Evolutionary conservation across 2,888 invertebrate genomes (phyloP).

Genomic region (Drosophila ustulata): DNA sequence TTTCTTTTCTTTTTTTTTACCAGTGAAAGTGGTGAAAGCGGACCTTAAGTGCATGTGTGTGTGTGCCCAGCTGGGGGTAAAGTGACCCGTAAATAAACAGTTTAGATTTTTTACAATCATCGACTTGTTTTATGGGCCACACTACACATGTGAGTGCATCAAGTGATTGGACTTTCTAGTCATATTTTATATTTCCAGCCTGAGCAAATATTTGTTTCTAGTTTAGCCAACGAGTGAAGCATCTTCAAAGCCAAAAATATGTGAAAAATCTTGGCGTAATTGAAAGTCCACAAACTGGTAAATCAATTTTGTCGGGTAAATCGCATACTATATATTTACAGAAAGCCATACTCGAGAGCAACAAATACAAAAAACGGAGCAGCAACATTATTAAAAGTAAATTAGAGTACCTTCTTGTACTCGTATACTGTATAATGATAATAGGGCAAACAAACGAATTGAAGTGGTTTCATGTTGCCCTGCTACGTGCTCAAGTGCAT

Average conservation of each 20-base stretch:
- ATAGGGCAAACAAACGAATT: conserved; percentile 52
- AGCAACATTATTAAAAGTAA: conserved; percentile 75
- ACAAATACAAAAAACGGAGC: neutral
- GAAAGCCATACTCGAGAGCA: conserved; percentile 23
- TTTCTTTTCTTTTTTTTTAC: conserved; percentile 41
- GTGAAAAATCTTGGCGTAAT: conserved; percentile 49
- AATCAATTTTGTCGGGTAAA: conserved; percentile 50
- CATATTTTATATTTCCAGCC: conserved; percentile 24
- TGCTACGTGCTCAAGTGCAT: conserved; percentile 80
- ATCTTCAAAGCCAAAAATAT: conserved; percentile 39
- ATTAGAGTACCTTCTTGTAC: conserved; percentile 68
- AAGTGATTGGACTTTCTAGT: conserved; percentile 17
- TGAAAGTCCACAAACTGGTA: conserved; percentile 54
- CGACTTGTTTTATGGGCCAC: conserved; percentile 38
- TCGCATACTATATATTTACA: conserved; percentile 31
- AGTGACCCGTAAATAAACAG: conserved; percentile 81
- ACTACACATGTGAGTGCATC: conserved; percentile 17
- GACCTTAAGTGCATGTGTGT: conserved; percentile 47
- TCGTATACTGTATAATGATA: conserved; percentile 39
- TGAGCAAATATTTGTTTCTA: conserved; percentile 55
- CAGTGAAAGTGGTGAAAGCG: conserved; percentile 70
- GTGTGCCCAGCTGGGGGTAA: conserved; percentile 68
- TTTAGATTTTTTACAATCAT: conserved; percentile 58
- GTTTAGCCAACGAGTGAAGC: conserved; percentile 26
- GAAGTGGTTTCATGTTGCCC: conserved; percentile 66